Evolutionary conservation across 2,888 invertebrate species (phyloP), one percentile per base, ranked within the genome.

Genomic region (Nomada fucata): DNA sequence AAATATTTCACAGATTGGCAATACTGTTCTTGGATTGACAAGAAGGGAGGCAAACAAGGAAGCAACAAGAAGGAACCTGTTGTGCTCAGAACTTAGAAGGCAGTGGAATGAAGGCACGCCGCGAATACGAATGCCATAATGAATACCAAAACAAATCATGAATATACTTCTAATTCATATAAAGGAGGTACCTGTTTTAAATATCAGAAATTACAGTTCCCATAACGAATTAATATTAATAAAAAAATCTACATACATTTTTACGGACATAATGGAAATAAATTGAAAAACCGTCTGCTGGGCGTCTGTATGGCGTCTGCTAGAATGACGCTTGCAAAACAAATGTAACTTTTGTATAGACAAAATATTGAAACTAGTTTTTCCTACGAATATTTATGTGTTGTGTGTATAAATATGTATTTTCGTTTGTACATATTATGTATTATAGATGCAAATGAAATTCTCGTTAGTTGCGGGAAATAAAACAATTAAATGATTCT

Each of bases 221-320:
- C 20, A 29, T 47, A 74, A 77, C 36, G 42, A 26, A 18, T 11
- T 47, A 55, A 26, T 53, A 77, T 74, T 70, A 63, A 47, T 13
- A 20, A 13, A 55, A 50, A 50, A 68, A 53, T 55, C n/a, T 63
- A 23, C 20, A 29, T 13, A n/a, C 47, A 26, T 60, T 70, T 57
- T 29, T n/a, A 59, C 67, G 9, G 53, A 59, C 20, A 52, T 36
- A 20, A 47, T 44, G 73, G 72, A 69, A 13, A 74, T 42, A 63
- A 84, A 80, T 83, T 69, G 86, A 90, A 93, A 93, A 91, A 88
- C 92, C 93, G 94, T 94, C 94, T 94, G 94, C 94, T 93, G 90
- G 91, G 92, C 93, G 92, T 92, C 92, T 90, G 90, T 91, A 93
- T 93, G 93, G 93, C 94, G 94, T 94, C 94, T 94, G 94, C 94